Evolutionary conservation across 2,113 vertebrate species (phyloP), one percentile per base, ranked within the genome.

Genomic region (Alces alces): DNA sequence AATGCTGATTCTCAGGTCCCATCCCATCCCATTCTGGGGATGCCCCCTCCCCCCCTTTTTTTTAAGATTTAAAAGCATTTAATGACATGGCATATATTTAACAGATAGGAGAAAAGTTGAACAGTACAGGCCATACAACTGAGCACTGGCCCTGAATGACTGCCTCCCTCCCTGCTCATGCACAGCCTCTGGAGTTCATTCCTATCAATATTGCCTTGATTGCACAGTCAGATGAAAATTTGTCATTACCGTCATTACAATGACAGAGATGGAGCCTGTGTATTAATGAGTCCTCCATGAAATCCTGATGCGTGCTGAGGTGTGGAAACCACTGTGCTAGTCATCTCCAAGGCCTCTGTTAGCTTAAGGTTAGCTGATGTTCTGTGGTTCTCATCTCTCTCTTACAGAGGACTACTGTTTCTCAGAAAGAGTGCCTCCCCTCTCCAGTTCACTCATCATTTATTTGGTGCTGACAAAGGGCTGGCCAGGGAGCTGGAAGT

Each of bases 31-130:
- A 76, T 76, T 76, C 12, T 76, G 36, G 39, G 39, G 23, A 43
- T 27, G 23, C 6, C 12, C 8, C 12, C 39, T 73, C 12, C 25
- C 23, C 23, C 12, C 3, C 1, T 4, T 17, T 21, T 21, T 73
- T 43, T 43, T 14, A 43, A 43, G 39, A 76, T 27, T 76, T 76
- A 76, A 43, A 99, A 99, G 99, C 99, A 99, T 99, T 99, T 99
- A 99, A 99, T 99, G 99, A 99, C 99, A 99, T 99, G 98, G 99
- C 99, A 99, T 99, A 99, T 99, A 99, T 99, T 99, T 99, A 99
- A 99, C 99, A 99, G 99, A 99, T 98, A 99, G 98, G 99, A 99
- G 99, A 99, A 98, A 99, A 99, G 99, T 99, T 99, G 99, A 99
- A 99, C 99, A 99, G 99, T 99, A 99, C 99, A 99, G 99, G 98